Evolutionary conservation across 2,797 vertebrate species (phyloP).

Genomic region (Esox masquinongy): DNA sequence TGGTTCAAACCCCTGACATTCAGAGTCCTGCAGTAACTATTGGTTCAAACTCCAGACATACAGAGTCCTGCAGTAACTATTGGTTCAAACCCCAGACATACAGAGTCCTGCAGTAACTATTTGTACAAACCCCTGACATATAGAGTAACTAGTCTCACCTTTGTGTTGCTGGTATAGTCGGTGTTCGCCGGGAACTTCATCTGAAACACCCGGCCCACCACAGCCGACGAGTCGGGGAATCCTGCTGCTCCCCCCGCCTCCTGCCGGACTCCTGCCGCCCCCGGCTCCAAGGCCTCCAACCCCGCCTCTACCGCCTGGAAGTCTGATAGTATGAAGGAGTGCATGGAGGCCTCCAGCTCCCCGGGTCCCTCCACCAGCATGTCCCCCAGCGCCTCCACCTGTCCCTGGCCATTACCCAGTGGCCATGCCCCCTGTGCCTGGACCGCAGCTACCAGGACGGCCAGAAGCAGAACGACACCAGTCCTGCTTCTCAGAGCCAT

Average conservation of each 20-base stretch:
- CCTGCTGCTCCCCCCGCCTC: constrained; percentile 34
- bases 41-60: no score
- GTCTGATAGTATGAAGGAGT: constrained; percentile 81
- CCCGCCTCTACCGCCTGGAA: constrained; percentile 70
- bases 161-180: constrained; percentile 76
- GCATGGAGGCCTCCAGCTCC: constrained; percentile 94
- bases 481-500: constrained; percentile 66
- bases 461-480: constrained; percentile 69
- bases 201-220: constrained; percentile 88
- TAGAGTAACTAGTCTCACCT: constrained; percentile 77
- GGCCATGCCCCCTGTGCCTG: constrained; percentile 64
- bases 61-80: no score
- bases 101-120: background rate
- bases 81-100: no score
- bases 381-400: constrained; percentile 77
- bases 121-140: background rate
- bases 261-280: fast-evolving
- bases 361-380: constrained; percentile 63
- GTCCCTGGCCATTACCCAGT: constrained; percentile 68
- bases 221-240: constrained; percentile 86
- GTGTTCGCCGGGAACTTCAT: constrained; percentile 85
- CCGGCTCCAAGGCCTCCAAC: background rate
- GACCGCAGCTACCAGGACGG: constrained; percentile 58
- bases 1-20: no score
- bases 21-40: no score